Percentiles rank a stretch among this genome's conserved stretches.
phyloP scores from a whole-genome alignment of 2,888 invertebrate species.

The Nomada hirtipes region DNA sequence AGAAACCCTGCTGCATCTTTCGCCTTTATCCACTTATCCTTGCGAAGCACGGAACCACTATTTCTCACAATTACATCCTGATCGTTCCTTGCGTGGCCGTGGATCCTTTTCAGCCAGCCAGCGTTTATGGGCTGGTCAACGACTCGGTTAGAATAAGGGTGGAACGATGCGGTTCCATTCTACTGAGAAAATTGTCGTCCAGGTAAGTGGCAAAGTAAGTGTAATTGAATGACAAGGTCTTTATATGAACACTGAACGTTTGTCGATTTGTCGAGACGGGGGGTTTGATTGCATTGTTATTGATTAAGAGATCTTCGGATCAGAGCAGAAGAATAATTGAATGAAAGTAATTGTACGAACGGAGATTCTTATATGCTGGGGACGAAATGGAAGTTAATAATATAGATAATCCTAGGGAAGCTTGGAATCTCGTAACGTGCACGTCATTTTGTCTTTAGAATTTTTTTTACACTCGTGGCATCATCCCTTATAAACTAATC shows the following conservation, averaged over 20 bases:
- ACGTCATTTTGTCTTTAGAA: not conserved
- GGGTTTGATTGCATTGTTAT: no score
- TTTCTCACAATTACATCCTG: conserved; percentile 75
- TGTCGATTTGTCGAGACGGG: no score
- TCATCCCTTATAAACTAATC: conserved; percentile 16
- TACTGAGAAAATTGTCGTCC: not conserved
- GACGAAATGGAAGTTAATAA: not conserved
- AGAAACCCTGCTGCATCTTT: conserved; percentile 51
- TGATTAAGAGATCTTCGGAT: no score
- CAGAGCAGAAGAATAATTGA: no score
- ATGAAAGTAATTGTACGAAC: no score
- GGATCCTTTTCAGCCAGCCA: conserved; percentile 44
- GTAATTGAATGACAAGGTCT: not conserved
- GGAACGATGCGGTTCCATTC: not conserved
- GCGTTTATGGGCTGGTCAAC: conserved; percentile 45
- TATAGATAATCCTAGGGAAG: not conserved
- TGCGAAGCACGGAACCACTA: conserved; percentile 72
- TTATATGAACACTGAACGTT: no score
- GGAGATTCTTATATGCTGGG: no score
- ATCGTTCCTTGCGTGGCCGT: conserved; percentile 66
- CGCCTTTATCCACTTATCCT: conserved; percentile 74
- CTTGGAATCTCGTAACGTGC: not conserved
- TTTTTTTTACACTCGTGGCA: conserved; percentile 21
- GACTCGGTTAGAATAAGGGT: conserved; percentile 44
- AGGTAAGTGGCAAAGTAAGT: not conserved